Base-by-base conservation (phyloP, 2,888 invertebrate species). In the Amphiduros pacificus region DNA sequence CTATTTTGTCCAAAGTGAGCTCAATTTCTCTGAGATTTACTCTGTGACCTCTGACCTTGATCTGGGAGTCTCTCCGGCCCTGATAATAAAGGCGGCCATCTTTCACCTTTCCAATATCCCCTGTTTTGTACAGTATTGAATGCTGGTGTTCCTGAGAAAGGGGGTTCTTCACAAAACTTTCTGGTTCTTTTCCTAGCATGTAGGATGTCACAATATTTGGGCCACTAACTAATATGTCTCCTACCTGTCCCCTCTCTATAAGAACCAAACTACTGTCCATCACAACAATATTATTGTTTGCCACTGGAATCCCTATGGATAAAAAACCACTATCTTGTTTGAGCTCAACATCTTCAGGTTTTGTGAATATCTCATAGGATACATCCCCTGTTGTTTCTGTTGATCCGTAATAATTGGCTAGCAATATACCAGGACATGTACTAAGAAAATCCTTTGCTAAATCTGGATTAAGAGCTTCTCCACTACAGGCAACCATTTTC, bases 301-400 rank as follows among this genome's bases (percentile, higher is more conserved):
- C 89, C 0, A 94, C 80, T 0, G 93, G 91, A 26, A 86, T 79
- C 28, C 93, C 93, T 89, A 94, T 93, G 1, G 93, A 93, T 55
- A 94, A 88, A 71, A 90, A 90, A 29, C 89, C 3, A 85, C 85
- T 59, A 60, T 70, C 66, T 36, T 63, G 65, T 55, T 69, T 70
- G n/a, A 68, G 57, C 1, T 65, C 49, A 36, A 68, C 63, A 26
- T 76, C 75, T 22, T 74, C 65, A n/a, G 83, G 76, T 55, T 85
- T 86, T 62, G 86, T 87, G 71, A 93, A 85, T 0, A 89, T 85
- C 71, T 90, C 89, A 74, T 88, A 93, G 0, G 93, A 92, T 1
- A 94, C 92, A 77, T 93, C 94, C 0, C 92, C 94, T 90, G 93
- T 93, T 0, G 93, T 89, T 80, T 94, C 94, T 0, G 94, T 93